Evolutionary conservation across 2,888 invertebrate species (phyloP).

Genomic region (Mactromeris polynyma): DNA sequence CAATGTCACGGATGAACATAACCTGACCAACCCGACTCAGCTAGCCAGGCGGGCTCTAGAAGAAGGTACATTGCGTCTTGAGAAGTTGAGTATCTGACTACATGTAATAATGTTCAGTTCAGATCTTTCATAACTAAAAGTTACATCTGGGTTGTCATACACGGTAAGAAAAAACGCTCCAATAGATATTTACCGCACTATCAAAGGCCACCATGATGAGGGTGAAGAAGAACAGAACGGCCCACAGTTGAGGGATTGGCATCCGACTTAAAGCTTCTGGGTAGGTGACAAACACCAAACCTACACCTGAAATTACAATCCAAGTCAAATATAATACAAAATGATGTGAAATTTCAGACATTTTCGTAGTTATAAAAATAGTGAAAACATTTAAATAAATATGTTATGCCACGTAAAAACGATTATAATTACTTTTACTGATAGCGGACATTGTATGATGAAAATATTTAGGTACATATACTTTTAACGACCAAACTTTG

Average conservation of each 20-base stretch:
- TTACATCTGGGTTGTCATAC: background rate
- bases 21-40: no score
- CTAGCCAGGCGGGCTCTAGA: no score
- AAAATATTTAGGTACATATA: background rate
- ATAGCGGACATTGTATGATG: background rate
- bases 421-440: background rate
- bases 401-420: background rate
- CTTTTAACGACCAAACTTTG: background rate
- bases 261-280: constrained; percentile 60
- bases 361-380: background rate
- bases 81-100: background rate
- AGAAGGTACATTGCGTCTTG: background rate
- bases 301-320: constrained; percentile 50
- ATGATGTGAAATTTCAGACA: background rate
- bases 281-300: constrained; percentile 62
- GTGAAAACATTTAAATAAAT: background rate
- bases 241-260: constrained; percentile 66
- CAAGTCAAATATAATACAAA: background rate
- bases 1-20: no score
- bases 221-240: constrained; percentile 61
- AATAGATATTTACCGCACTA: constrained; percentile 44
- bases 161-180: background rate
- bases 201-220: constrained; percentile 63
- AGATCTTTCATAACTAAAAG: no score
- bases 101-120: no score